Evolutionary conservation across 2,888 invertebrate species (phyloP), one percentile per base, ranked within the genome.

Genomic region (Diaperis boleti): DNA sequence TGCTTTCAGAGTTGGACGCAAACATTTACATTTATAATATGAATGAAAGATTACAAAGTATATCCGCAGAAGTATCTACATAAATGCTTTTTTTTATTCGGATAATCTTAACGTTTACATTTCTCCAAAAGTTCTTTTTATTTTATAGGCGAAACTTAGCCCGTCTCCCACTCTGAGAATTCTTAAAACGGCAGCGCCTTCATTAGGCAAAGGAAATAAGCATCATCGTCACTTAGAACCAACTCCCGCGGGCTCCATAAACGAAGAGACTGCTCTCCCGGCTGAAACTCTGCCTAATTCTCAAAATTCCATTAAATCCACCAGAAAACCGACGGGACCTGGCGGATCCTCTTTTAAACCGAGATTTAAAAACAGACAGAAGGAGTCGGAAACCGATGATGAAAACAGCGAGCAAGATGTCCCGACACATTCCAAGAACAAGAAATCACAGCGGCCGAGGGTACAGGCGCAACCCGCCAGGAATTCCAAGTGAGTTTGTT

Each of bases 161-260:
- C 88, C 91, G 0, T 86, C 88, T 29, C 87, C 86, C 33, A 84
- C 89, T 0, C 84, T 89, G 55, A 85, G 90, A 73, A 90, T 92
- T 60, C 78, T 92, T 41, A 92, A 92, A 82, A 92, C 92, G 0
- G 88, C 89, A n/a, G 90, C 89, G 11, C 90, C 91, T 1, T 83
- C 84, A 35, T 67, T 76, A 62, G 78, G 71, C 49, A 77, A 79
- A 72, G 72, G 72, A 59, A 73, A 69, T 74, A 84, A 85, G 68
- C 83, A 85, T 68, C 82, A 84, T 68, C 69, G 79, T 20, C 87
- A 85, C 75, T 82, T 90, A 67, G 91, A 90, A 75, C 88, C 90
- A 1, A 89, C 89, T 1, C 88, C 85, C 20, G 81, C 83, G 1
- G 81, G 83, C 26, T 84, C 85, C 7, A 81, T 86, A 59, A 85